These are phyloP conservation scores for Gadopsis bispinosus DNA, from an alignment of 2,797 vertebrate species.

Conservation along the genomic window DNA sequence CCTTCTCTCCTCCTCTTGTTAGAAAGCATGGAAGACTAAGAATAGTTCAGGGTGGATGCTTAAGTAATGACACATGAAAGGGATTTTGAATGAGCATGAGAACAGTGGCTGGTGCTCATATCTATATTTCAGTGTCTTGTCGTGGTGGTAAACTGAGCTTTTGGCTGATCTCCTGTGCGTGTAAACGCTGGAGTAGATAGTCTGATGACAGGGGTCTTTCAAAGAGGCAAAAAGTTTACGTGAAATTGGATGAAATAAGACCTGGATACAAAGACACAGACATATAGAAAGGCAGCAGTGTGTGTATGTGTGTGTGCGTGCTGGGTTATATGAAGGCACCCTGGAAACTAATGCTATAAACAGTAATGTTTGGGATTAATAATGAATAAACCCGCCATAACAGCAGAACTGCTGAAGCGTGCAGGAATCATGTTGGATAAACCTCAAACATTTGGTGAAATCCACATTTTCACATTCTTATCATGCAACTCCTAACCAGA, in stretches of 20 bases:
- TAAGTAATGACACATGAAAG: conserved; percentile 75
- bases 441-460: conserved; percentile 36
- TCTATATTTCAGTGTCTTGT: conserved; percentile 66
- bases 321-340: conserved; percentile 48
- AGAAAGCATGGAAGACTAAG: conserved; percentile 77
- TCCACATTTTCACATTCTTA: conserved; percentile 36
- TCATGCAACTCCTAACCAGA: conserved; percentile 21
- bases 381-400: conserved; percentile 56
- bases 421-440: conserved; percentile 40
- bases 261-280: conserved; percentile 34
- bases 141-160: conserved; percentile 67
- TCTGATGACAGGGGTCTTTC: conserved; percentile 66
- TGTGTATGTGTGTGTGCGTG: conserved; percentile 6
- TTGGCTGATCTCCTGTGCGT: conserved; percentile 59
- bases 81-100: conserved; percentile 60
- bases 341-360: conserved; percentile 61
- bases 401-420: conserved; percentile 43
- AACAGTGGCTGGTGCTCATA: conserved; percentile 64
- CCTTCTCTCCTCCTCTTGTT: conserved; percentile 59
- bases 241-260: conserved; percentile 71
- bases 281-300: conserved; percentile 8
- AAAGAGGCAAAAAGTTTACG: conserved; percentile 61
- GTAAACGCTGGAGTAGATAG: conserved; percentile 78
- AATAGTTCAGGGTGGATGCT: conserved; percentile 80
- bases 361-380: conserved; percentile 63